Conservation (phyloP, 2,888 invertebrate genomes). For the Philereme transversata region DNA sequence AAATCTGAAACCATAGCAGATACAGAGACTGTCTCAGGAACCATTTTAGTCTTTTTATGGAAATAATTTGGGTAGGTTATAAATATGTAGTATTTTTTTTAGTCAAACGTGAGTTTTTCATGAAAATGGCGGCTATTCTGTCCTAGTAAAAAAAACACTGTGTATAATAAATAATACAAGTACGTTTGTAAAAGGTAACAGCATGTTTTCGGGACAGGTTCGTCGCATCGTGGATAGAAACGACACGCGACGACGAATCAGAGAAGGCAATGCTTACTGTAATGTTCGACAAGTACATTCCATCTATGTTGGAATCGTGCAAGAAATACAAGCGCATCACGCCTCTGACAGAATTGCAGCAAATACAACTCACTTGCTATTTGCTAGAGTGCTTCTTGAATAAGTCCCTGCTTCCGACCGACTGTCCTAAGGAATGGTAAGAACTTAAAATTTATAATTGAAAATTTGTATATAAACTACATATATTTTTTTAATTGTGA, state of each 20-base stretch:
- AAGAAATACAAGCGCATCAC: conserved; percentile 94
- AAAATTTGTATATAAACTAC: too few relatives aligned
- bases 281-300: conserved; percentile 97
- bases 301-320: conserved; percentile 90
- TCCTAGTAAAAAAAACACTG: too few relatives aligned
- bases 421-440: conserved; percentile 95
- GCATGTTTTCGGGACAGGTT: conserved; percentile 78
- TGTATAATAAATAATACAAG: too few relatives aligned
- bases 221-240: conserved; percentile 95
- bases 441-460: background rate
- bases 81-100: too few relatives aligned
- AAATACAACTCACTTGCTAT: conserved; percentile 94
- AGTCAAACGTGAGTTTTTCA: too few relatives aligned
- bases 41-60: too few relatives aligned
- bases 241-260: conserved; percentile 86
- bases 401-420: conserved; percentile 90
- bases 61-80: too few relatives aligned
- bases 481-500: too few relatives aligned
- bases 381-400: conserved; percentile 93
- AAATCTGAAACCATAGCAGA: too few relatives aligned
- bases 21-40: too few relatives aligned
- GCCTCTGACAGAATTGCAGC: conserved; percentile 94
- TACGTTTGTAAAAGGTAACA: too few relatives aligned
- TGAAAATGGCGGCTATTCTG: too few relatives aligned
- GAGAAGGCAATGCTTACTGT: conserved; percentile 93